phyloP scores from a whole-genome alignment of 2,797 vertebrate genomes.

The Acrocephalus scirpaceus region DNA sequence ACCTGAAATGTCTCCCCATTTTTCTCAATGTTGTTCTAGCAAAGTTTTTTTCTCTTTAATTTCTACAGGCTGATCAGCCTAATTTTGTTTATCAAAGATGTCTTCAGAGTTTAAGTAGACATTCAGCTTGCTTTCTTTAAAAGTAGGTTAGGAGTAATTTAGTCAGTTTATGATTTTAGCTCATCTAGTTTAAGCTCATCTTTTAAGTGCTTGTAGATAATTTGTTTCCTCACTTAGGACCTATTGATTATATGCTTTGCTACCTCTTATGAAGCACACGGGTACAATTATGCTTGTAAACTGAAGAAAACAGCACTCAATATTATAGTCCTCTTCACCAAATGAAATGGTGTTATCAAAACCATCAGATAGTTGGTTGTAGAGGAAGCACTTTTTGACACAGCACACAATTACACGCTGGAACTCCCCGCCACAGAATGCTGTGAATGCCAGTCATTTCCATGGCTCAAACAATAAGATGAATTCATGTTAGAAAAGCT shows the following conservation, averaged over 20 bases:
- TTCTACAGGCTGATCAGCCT: not conserved
- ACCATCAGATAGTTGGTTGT: constrained; percentile 10
- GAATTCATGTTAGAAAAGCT: constrained; percentile 35
- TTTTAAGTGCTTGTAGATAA: not conserved
- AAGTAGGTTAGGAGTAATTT: not conserved
- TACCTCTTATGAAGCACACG: not conserved
- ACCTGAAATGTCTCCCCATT: not conserved
- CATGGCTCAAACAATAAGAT: constrained; percentile 4
- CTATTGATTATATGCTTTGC: constrained; percentile 1
- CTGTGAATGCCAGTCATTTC: constrained; percentile 7
- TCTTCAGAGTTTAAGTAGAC: not conserved
- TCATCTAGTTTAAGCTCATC: not conserved
- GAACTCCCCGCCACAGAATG: constrained; percentile 33
- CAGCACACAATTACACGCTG: constrained; percentile 1
- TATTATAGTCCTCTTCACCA: not conserved
- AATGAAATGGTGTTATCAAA: constrained; percentile 34
- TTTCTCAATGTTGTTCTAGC: not conserved
- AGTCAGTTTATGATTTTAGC: not conserved
- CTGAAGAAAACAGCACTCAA: not conserved
- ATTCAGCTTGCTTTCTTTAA: not conserved
- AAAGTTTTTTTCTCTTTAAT: not conserved
- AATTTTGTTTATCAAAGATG: not conserved
- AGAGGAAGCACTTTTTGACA: constrained; percentile 42
- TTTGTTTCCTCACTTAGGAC: not conserved
- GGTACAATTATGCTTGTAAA: constrained; percentile 8